These are phyloP conservation scores for Ellobius talpinus DNA, from an alignment of 2,113 vertebrate species.

Conservation along the genomic window DNA sequence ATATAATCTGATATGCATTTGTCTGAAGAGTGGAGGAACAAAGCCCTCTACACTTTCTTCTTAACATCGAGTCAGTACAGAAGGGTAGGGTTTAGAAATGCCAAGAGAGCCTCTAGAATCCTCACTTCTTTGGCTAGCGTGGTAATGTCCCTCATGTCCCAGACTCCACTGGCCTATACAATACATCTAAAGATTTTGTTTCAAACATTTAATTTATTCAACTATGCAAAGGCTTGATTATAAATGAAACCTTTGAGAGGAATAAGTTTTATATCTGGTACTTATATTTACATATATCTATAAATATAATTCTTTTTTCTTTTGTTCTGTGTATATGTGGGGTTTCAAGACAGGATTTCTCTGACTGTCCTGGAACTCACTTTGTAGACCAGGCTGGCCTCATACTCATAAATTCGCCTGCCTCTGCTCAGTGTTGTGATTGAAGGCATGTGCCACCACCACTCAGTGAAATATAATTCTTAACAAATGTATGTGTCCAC, in stretches of 20 bases:
- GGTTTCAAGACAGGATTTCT: background rate
- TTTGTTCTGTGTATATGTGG: background rate
- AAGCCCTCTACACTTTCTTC: slow-evolving; percentile 21
- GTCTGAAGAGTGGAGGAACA: slow-evolving; percentile 1
- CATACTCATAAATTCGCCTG: background rate
- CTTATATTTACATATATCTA: background rate
- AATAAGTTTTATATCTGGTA: background rate
- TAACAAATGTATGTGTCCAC: background rate
- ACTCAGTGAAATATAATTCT: slow-evolving; percentile 49
- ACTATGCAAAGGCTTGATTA: background rate
- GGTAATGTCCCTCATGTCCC: background rate
- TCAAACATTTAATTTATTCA: slow-evolving; percentile 25
- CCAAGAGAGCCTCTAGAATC: background rate
- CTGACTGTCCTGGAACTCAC: background rate
- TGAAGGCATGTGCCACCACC: background rate
- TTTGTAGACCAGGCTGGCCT: background rate
- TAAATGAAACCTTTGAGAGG: background rate
- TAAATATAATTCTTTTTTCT: slow-evolving; percentile 44
- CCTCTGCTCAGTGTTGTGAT: background rate
- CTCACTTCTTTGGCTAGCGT: background rate
- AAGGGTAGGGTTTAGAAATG: slow-evolving; percentile 55
- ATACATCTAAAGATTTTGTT: slow-evolving; percentile 22
- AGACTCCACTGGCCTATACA: background rate
- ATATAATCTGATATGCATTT: slow-evolving; percentile 22
- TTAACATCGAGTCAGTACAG: background rate